These are phyloP conservation scores for Montipora cactus DNA, from an alignment of 64 coral and sea anemone species.

Conservation along the genomic window DNA sequence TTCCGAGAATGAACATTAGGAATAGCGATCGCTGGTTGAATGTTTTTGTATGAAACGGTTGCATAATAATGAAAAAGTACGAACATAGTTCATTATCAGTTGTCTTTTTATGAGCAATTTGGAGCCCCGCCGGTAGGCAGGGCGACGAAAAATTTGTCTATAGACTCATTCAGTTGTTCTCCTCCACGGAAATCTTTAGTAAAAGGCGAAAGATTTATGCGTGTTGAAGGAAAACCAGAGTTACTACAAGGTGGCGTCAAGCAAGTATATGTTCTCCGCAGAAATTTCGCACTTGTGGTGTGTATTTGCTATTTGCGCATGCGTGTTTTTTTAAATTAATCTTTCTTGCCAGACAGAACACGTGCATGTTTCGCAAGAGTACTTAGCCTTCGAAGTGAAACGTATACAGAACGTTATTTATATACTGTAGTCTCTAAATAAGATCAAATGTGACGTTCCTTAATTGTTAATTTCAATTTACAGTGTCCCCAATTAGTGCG, in stretches of 20 bases:
- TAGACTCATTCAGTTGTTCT: slow-evolving; percentile 77
- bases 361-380: too few relatives aligned
- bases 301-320: neutral
- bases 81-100: too few relatives aligned
- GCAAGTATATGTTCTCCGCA: neutral
- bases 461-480: too few relatives aligned
- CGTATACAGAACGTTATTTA: neutral
- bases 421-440: too few relatives aligned
- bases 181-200: slow-evolving; percentile 92
- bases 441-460: neutral
- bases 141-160: slow-evolving; percentile 82
- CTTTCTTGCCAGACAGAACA: too few relatives aligned
- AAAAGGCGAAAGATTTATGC: slow-evolving; percentile 91
- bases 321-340: neutral
- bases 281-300: neutral
- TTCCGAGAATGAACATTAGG: too few relatives aligned
- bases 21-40: too few relatives aligned
- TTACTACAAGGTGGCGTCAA: accelerated
- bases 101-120: too few relatives aligned
- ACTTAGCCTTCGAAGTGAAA: neutral
- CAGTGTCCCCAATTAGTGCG: too few relatives aligned
- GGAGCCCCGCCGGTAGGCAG: slow-evolving; percentile 25
- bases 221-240: slow-evolving; percentile 77
- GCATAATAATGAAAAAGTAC: too few relatives aligned
- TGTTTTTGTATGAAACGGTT: too few relatives aligned